Base-by-base conservation (phyloP, 1,140 invertebrate species). In the Drosophila nikananu region DNA sequence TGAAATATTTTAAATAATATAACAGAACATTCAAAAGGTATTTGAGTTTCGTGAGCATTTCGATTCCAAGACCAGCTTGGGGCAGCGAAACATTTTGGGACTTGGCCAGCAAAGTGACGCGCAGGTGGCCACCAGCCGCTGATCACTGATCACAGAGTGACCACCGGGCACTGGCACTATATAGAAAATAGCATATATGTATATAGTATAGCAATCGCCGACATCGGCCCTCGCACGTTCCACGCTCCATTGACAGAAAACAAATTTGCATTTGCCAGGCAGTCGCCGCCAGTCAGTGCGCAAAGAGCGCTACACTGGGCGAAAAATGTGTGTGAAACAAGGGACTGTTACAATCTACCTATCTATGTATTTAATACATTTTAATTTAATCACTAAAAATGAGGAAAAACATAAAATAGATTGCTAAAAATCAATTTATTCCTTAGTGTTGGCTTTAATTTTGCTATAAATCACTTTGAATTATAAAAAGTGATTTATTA, bases 161-260 rank as follows among this genome's bases (percentile, higher is more conserved):
- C 58, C 35, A 39, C 32, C 27, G 19, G 27, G 32, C 65, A 51
- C 65, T 21, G 23, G 27, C 61, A 60, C 15, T 41, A 42, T 41
- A 41, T 61, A 42, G 19, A 30, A 61, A 52, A 62, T 32, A 30
- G 62, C 62, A 62, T 21, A 61, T 65, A 65, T 67, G 44, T 21
- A 61, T 65, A 65, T 67, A 65, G 25, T 65, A 65, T 66, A 52
- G 35, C 61, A 35, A 51, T 46, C 66, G 64, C 67, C 48, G 62
- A 67, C 67, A 73, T 62, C 52, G 80, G 35, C 80, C 80, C 80
- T 81, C 80, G 62, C 80, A 81, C 80, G 80, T 81, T 76, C 72
- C 78, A 61, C 59, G 71, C 73, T 80, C 67, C 76, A 79, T 79
- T 80, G 77, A 80, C 76, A 79, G 75, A 57, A 70, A 77, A 64